Percentiles rank a stretch among this genome's conserved stretches.
Evolutionary conservation across 2,888 invertebrate genomes (phyloP).

Genomic region (Bibio marci): DNA sequence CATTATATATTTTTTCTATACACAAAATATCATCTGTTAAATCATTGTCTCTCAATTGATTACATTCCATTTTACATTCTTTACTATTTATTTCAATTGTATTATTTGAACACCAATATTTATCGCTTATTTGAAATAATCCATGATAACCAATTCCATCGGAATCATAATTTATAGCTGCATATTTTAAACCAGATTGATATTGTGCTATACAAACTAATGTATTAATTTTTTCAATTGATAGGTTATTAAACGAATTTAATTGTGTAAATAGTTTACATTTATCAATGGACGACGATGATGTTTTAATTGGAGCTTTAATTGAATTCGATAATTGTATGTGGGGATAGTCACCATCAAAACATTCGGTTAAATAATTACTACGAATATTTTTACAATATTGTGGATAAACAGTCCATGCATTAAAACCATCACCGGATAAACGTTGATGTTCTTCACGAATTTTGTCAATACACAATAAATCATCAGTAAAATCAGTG

Average conservation of each 20-base stretch:
- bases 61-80: constrained; percentile 42
- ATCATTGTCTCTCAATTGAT: constrained; percentile 45
- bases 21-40: constrained; percentile 53
- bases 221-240: constrained; percentile 34
- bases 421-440: constrained; percentile 50
- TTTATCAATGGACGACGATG: too few relatives aligned
- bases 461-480: constrained; percentile 44
- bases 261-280: too few relatives aligned
- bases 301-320: too few relatives aligned
- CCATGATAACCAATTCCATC: constrained; percentile 49
- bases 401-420: constrained; percentile 22
- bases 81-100: constrained; percentile 35
- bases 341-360: constrained; percentile 11
- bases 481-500: constrained; percentile 49
- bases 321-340: too few relatives aligned
- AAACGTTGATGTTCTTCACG: constrained; percentile 44
- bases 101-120: constrained; percentile 43
- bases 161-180: constrained; percentile 33
- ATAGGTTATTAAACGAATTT: constrained; percentile 16
- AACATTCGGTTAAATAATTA: constrained; percentile 37
- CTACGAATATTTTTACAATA: constrained; percentile 29
- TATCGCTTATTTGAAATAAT: constrained; percentile 51
- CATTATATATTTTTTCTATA: constrained; percentile 42
- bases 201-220: constrained; percentile 59
- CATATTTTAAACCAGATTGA: constrained; percentile 52